phyloP scores from a whole-genome alignment of 53 echinoderm and acorn worm genomes.

The Echinarachnius parma region DNA sequence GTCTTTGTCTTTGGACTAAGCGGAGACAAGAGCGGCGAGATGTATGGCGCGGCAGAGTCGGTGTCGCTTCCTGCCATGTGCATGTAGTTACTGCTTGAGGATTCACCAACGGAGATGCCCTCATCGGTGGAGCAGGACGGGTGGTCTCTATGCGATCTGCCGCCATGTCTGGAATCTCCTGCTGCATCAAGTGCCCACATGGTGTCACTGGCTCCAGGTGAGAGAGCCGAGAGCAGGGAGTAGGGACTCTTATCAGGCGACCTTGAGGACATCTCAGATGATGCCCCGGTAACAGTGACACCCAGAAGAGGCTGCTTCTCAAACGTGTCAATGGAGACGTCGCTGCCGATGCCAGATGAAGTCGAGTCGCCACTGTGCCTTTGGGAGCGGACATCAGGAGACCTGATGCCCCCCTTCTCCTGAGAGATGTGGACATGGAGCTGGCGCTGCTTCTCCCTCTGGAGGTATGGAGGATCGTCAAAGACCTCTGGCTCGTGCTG shows the following conservation, averaged over 20 bases:
- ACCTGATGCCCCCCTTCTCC: not conserved
- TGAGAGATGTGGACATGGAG: not conserved
- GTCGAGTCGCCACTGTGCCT: not conserved
- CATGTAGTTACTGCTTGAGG: not conserved
- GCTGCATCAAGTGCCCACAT: not conserved
- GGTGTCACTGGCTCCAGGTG: not conserved
- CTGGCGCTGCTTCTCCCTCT: not conserved
- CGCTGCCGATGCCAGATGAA: not conserved
- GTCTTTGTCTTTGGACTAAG: no score
- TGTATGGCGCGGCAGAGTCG: not conserved
- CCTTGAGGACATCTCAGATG: not conserved
- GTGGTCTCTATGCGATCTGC: not conserved
- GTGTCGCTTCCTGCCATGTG: not conserved
- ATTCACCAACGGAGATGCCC: not conserved
- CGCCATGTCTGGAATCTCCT: not conserved
- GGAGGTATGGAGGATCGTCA: slow-evolving; percentile 4
- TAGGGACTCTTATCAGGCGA: not conserved
- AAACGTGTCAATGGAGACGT: not conserved
- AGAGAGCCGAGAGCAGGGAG: not conserved
- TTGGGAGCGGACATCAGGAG: not conserved
- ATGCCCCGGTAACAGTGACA: no score
- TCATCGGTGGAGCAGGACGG: slow-evolving; percentile 6
- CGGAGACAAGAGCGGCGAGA: not conserved
- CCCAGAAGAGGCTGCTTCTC: not conserved
- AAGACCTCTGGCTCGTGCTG: slow-evolving; percentile 3